phyloP scores from a whole-genome alignment of 92 coral and sea anemone species.

The Siderastrea radians region DNA sequence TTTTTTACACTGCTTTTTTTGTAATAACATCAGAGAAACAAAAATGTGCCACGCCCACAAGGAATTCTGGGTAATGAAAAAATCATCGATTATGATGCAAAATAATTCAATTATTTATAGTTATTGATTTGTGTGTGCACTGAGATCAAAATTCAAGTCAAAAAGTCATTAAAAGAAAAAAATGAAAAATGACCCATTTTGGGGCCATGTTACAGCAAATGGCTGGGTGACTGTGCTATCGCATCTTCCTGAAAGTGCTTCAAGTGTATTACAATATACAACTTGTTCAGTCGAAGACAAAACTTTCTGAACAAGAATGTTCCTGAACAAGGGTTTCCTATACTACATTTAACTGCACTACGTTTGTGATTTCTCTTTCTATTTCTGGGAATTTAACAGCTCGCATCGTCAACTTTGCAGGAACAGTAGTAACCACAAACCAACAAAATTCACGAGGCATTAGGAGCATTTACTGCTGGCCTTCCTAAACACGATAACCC shows the following conservation, averaged over 20 bases:
- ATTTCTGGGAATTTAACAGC: too few species aligned
- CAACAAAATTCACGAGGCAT: too few species aligned
- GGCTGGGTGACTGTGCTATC: conserved; percentile 51
- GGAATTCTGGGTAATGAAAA: conserved; percentile 51
- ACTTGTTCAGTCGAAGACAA: too few species aligned
- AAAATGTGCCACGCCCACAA: conserved; percentile 46
- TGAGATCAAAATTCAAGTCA: conserved; percentile 2
- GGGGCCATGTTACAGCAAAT: conserved; percentile 38
- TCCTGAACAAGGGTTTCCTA: too few species aligned
- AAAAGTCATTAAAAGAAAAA: neutral
- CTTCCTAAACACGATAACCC: too few species aligned
- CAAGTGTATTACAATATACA: too few species aligned
- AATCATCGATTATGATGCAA: conserved; percentile 3
- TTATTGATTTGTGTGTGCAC: neutral
- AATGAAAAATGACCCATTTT: conserved; percentile 1
- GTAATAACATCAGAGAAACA: neutral
- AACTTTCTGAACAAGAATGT: too few species aligned
- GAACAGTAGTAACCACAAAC: too few species aligned
- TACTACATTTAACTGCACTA: too few species aligned
- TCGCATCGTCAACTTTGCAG: too few species aligned
- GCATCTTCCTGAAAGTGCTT: neutral
- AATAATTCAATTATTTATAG: neutral
- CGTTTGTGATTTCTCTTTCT: too few species aligned
- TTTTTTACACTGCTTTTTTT: neutral
- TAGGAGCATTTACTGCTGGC: too few species aligned